Conservation (phyloP, 1,140 invertebrate species). For the Megathymus violae region DNA sequence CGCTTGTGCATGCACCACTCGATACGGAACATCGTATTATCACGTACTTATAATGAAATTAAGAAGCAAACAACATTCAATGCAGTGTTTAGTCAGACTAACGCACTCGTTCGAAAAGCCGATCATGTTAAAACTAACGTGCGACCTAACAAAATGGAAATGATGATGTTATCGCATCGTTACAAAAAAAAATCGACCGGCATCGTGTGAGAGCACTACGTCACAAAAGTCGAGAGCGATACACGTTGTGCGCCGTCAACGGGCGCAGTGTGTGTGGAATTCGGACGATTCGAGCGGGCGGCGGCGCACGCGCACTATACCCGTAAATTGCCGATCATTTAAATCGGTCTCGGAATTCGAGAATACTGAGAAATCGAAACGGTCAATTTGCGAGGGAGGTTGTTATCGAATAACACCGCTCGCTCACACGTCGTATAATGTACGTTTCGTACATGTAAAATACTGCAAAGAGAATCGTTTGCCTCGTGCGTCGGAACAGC, state of each 20-base stretch:
- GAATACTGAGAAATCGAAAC: conserved; percentile 52
- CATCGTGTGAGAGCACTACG: conserved; percentile 22
- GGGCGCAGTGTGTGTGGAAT: conserved; percentile 62
- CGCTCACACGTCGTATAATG: conserved; percentile 19
- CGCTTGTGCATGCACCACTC: conserved; percentile 51
- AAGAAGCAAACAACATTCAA: too few species aligned
- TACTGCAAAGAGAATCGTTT: too few species aligned
- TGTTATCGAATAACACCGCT: conserved; percentile 28
- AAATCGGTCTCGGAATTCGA: conserved; percentile 52
- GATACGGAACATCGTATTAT: conserved; percentile 13
- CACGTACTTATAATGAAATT: not conserved
- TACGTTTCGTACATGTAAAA: conserved; percentile 33
- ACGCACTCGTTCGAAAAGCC: too few species aligned
- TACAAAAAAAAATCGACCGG: too few species aligned
- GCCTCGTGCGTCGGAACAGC: too few species aligned
- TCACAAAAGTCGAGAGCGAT: conserved; percentile 47
- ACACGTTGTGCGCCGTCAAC: conserved; percentile 47
- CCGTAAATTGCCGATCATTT: conserved; percentile 54
- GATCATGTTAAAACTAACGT: too few species aligned
- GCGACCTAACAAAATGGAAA: too few species aligned
- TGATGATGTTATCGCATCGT: too few species aligned
- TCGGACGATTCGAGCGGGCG: conserved; percentile 47
- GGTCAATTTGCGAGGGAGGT: conserved; percentile 45
- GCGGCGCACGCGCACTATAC: conserved; percentile 53
- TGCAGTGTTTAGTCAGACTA: too few species aligned